phyloP scores from a whole-genome alignment of 2,113 vertebrate species.

The Cyphomyrus plagiostoma region DNA sequence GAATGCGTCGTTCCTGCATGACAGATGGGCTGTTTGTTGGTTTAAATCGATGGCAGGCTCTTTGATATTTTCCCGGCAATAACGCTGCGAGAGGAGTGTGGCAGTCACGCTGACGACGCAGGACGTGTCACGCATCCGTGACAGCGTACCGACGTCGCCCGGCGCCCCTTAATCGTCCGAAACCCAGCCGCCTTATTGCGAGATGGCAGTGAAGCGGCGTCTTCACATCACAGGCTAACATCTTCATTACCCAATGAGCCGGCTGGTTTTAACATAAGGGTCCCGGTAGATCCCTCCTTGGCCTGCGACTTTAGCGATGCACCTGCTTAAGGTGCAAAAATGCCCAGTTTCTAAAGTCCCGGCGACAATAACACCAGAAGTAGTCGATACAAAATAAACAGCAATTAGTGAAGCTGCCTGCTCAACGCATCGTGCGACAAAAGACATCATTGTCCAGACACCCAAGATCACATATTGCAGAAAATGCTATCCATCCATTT shows the following conservation, averaged over 20 bases:
- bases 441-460: background rate
- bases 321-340: background rate
- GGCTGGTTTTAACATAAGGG: background rate
- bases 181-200: background rate
- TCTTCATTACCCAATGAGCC: background rate
- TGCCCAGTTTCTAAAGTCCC: background rate
- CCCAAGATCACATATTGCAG: background rate
- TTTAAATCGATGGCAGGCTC: background rate
- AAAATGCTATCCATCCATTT: background rate
- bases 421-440: background rate
- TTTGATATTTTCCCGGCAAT: background rate
- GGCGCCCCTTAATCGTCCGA: background rate
- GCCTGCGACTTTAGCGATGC: background rate
- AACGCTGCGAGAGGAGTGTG: background rate
- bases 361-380: background rate
- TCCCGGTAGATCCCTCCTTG: background rate
- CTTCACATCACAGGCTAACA: background rate
- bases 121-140: background rate
- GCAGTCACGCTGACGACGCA: background rate
- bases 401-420: background rate
- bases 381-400: background rate
- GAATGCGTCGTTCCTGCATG: background rate
- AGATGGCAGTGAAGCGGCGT: background rate
- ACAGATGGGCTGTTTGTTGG: background rate
- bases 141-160: background rate